Percentiles rank a stretch among this genome's conserved stretches.
Evolutionary conservation across 1,140 invertebrate species (phyloP).

Genomic region (Zaprionus ornatus): DNA sequence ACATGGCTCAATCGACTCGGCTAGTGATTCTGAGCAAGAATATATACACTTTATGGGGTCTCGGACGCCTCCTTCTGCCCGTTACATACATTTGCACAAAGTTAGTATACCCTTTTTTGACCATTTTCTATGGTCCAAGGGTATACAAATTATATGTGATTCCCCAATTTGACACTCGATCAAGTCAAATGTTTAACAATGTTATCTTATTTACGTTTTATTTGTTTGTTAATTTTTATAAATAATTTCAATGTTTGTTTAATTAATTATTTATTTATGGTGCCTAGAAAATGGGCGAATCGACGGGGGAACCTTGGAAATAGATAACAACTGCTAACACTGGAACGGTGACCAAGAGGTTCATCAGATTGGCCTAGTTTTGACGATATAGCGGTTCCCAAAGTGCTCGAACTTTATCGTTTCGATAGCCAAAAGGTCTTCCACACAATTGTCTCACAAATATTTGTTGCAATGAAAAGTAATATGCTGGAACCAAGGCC

Average conservation of each 20-base stretch:
- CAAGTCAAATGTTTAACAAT: conserved; percentile 57
- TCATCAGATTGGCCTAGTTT: conserved; percentile 99
- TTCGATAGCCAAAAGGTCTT: conserved; percentile 99
- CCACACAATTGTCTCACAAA: conserved; percentile 99
- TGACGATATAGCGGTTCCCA: conserved; percentile 99
- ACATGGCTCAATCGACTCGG: too few species aligned
- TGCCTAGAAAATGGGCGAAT: conserved; percentile 99
- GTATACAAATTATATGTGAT: too few species aligned
- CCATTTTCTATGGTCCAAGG: too few species aligned
- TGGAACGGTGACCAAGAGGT: conserved; percentile 97
- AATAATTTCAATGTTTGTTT: conserved; percentile 53
- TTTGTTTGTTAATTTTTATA: conserved; percentile 74
- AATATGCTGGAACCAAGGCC: conserved; percentile 99
- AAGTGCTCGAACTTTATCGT: conserved; percentile 98
- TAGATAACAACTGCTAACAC: conserved; percentile 99
- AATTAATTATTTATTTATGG: conserved; percentile 47
- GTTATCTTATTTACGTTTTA: conserved; percentile 74
- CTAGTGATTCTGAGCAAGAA: too few species aligned
- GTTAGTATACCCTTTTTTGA: too few species aligned
- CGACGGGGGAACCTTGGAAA: conserved; percentile 99
- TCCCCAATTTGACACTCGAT: too few species aligned
- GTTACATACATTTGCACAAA: too few species aligned
- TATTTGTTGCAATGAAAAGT: conserved; percentile 99
- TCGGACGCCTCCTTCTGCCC: too few species aligned
- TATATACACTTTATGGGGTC: too few species aligned